These are phyloP conservation scores for Teleopsis dalmanni DNA, from an alignment of 1,140 invertebrate species.

Conservation along the genomic window DNA sequence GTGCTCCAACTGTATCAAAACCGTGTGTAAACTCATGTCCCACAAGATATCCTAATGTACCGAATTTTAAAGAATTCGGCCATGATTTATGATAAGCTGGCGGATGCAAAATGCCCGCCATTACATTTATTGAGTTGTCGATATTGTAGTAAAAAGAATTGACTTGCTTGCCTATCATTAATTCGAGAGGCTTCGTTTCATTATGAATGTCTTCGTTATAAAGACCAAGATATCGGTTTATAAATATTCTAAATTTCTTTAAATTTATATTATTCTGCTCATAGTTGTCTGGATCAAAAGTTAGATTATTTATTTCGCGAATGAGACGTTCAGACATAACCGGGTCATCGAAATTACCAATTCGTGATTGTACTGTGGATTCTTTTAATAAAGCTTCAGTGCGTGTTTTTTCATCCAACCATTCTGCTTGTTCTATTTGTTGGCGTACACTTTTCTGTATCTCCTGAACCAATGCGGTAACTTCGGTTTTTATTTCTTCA, in stretches of 20 bases:
- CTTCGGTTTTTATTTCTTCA: conserved; percentile 18
- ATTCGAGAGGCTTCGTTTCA: conserved; percentile 26
- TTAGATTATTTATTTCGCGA: conserved; percentile 18
- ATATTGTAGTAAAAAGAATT: conserved; percentile 38
- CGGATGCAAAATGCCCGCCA: conserved; percentile 85
- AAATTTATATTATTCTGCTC: conserved; percentile 23
- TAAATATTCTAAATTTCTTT: conserved; percentile 9
- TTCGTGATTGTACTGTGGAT: conserved; percentile 48
- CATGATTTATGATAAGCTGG: conserved; percentile 74
- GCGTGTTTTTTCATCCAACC: conserved; percentile 63
- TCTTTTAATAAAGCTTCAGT: conserved; percentile 51
- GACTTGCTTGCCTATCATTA: conserved; percentile 30
- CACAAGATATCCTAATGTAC: conserved; percentile 30
- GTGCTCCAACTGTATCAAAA: conserved; percentile 26
- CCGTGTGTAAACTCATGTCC: conserved; percentile 39
- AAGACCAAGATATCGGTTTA: conserved; percentile 23
- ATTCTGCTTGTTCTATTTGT: conserved; percentile 56
- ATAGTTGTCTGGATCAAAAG: conserved; percentile 13
- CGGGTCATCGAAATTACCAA: conserved; percentile 53
- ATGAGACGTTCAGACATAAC: conserved; percentile 17
- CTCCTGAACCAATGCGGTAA: conserved; percentile 21
- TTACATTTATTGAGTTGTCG: conserved; percentile 36
- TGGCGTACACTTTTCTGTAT: conserved; percentile 53
- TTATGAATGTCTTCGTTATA: conserved; percentile 15
- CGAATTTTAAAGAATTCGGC: conserved; percentile 33